These are phyloP conservation scores for Budorcas taxicolor DNA, from an alignment of 2,113 vertebrate species.

Conservation along the genomic window DNA sequence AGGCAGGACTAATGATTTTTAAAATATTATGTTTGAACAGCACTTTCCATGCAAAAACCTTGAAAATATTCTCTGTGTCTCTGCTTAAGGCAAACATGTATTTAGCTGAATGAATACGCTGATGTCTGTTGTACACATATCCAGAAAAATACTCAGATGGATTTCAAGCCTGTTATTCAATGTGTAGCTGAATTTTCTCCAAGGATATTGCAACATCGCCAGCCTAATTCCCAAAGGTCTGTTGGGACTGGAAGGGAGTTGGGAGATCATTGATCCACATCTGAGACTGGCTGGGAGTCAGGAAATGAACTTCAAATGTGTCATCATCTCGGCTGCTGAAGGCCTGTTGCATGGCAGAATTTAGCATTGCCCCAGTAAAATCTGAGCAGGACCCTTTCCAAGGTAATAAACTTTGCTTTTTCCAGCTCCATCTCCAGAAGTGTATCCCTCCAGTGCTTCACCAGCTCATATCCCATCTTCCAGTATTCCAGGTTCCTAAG, in stretches of 20 bases:
- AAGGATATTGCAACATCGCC: slow-evolving; percentile 27
- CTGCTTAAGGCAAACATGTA: neutral
- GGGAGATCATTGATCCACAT: slow-evolving; percentile 54
- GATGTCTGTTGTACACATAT: neutral
- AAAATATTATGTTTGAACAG: slow-evolving; percentile 53
- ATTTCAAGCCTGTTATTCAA: slow-evolving; percentile 44
- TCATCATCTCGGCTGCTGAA: slow-evolving; percentile 4
- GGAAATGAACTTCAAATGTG: slow-evolving; percentile 58
- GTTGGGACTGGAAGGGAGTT: slow-evolving; percentile 37
- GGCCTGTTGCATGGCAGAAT: neutral
- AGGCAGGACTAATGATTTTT: neutral
- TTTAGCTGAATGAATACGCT: slow-evolving; percentile 22
- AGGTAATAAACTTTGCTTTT: slow-evolving; percentile 40
- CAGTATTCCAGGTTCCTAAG: neutral
- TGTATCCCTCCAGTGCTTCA: neutral
- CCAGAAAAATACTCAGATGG: slow-evolving; percentile 41
- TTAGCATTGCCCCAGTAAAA: slow-evolving; percentile 18
- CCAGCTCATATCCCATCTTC: neutral
- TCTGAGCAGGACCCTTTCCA: slow-evolving; percentile 24
- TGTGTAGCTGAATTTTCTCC: slow-evolving; percentile 45
- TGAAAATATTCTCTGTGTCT: slow-evolving; percentile 34
- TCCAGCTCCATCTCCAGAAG: slow-evolving; percentile 29
- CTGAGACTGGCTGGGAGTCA: slow-evolving; percentile 48
- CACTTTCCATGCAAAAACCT: slow-evolving; percentile 14
- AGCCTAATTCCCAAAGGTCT: slow-evolving; percentile 50